Conservation (phyloP, 2,888 invertebrate species). For the Hydroisotoma schaefferi region DNA sequence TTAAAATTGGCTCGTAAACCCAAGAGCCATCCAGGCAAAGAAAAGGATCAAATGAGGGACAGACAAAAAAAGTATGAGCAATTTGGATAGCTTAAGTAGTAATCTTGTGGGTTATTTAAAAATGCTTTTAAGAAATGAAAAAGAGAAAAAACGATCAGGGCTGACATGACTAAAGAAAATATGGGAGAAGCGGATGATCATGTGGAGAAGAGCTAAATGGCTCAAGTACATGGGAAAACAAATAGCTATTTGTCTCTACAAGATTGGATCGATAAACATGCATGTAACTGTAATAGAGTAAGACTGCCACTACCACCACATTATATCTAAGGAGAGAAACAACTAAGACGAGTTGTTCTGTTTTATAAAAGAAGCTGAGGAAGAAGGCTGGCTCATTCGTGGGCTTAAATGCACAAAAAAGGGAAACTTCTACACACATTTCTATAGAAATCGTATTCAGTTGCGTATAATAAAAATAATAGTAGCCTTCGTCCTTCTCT, state of each 20-base stretch:
- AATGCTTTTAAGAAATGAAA: conserved; percentile 7
- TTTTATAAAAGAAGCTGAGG: no score
- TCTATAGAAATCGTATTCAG: no score
- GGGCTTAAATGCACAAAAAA: no score
- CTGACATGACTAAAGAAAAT: background rate
- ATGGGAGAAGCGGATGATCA: background rate
- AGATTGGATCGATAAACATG: conserved; percentile 16
- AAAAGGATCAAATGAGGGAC: background rate
- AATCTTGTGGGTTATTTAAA: conserved; percentile 7
- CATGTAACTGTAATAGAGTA: conserved; percentile 4
- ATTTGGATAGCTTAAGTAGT: conserved; percentile 6
- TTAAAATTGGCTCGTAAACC: conserved; percentile 4
- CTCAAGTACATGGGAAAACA: conserved; percentile 8
- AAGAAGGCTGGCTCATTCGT: no score
- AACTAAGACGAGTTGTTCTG: no score
- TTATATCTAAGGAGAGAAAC: no score
- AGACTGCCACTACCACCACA: background rate
- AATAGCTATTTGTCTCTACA: conserved; percentile 15
- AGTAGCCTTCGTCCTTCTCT: no score
- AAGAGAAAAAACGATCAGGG: conserved; percentile 1
- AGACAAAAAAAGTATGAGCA: conserved; percentile 1
- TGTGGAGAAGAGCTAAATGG: conserved; percentile 9
- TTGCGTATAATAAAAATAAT: no score
- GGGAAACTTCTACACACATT: background rate
- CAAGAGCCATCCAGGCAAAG: background rate